Evolutionary conservation across 2,888 invertebrate species (phyloP).

Genomic region (Ligdia adustata): DNA sequence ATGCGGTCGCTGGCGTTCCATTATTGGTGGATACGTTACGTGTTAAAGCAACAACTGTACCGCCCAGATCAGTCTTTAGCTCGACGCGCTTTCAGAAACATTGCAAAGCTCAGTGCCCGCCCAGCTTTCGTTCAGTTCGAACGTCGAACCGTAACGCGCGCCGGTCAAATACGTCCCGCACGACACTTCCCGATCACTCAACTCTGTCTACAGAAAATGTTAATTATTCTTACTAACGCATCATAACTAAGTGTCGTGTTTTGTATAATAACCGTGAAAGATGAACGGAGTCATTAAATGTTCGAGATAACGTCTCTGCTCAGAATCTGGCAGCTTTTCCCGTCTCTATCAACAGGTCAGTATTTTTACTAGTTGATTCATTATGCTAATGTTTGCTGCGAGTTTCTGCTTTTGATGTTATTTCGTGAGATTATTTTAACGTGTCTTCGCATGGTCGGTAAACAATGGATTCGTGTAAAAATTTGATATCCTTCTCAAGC

Average conservation of each 20-base stretch:
- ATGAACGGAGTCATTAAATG: constrained; percentile 55
- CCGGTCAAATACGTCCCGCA: constrained; percentile 2
- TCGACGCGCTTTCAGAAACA: constrained; percentile 38
- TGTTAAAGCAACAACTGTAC: constrained; percentile 66
- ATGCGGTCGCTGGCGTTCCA: neutral
- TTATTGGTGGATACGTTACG: constrained; percentile 34
- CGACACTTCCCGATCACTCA: constrained; percentile 22
- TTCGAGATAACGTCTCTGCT: constrained; percentile 53
- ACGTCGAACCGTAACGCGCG: constrained; percentile 28
- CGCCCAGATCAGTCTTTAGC: constrained; percentile 38
- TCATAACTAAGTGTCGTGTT: constrained; percentile 41
- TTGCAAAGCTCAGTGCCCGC: constrained; percentile 42
- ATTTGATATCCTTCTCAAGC: too few species aligned
- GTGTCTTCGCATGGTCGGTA: neutral
- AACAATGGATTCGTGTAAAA: neutral
- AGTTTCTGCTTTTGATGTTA: constrained; percentile 27
- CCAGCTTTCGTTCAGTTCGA: constrained; percentile 43
- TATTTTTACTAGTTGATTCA: constrained; percentile 44
- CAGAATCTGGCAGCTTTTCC: constrained; percentile 48
- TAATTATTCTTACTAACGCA: constrained; percentile 46
- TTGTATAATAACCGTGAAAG: constrained; percentile 48
- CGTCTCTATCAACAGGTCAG: constrained; percentile 69
- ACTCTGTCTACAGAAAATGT: constrained; percentile 40
- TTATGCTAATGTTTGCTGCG: constrained; percentile 28
- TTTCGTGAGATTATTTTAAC: constrained; percentile 14